Conservation (phyloP, 2,797 vertebrate genomes). For the Acropternis orthonyx region DNA sequence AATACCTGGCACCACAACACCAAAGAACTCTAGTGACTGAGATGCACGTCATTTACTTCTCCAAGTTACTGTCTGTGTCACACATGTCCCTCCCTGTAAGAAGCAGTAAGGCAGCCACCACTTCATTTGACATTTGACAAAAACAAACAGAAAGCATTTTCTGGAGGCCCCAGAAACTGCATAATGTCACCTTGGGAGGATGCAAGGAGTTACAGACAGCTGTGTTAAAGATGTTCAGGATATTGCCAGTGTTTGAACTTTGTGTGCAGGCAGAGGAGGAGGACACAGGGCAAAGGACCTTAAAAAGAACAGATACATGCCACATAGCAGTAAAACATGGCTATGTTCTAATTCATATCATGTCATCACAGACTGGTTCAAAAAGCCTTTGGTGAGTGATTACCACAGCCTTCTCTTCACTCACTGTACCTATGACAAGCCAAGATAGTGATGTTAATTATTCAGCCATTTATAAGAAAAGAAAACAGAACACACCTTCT, state of each 20-base stretch:
- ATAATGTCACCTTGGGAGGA: not conserved
- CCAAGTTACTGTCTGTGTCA: not conserved
- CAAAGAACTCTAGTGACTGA: not conserved
- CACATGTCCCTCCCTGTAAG: fast-evolving
- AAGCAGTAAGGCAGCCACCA: not conserved
- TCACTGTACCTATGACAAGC: not conserved
- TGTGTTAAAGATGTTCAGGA: not conserved
- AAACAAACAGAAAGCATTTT: not conserved
- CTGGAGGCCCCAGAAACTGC: not conserved
- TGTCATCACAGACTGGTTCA: not conserved
- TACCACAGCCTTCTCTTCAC: not conserved
- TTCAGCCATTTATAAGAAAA: not conserved
- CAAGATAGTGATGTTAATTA: not conserved
- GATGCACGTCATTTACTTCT: not conserved
- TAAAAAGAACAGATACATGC: not conserved
- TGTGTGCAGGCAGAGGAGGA: not conserved
- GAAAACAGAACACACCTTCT: not conserved
- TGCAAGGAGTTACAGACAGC: not conserved
- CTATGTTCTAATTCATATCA: not conserved
- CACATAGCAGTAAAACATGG: not conserved
- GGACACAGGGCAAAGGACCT: not conserved
- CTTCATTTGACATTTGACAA: not conserved
- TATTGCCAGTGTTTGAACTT: not conserved
- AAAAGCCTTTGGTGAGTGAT: not conserved
- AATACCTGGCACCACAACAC: not conserved